Conservation (phyloP, 2,113 vertebrate species). For the Corvus hawaiiensis region DNA sequence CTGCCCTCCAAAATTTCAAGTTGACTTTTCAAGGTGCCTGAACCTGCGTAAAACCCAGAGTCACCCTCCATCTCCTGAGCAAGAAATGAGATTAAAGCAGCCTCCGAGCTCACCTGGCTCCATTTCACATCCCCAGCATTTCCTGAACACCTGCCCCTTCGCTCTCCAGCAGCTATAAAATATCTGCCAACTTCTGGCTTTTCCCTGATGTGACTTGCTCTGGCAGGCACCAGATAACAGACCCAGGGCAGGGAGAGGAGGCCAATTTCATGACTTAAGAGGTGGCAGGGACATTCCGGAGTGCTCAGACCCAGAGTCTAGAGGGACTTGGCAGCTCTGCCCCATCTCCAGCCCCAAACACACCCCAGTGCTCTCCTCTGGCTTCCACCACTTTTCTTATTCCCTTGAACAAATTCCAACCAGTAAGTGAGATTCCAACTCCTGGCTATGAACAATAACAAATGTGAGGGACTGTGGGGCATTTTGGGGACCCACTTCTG, state of each 20-base stretch:
- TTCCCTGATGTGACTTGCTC: background rate
- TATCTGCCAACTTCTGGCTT: background rate
- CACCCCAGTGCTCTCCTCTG: background rate
- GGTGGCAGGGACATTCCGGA: background rate
- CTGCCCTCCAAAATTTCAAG: background rate
- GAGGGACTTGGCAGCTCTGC: background rate
- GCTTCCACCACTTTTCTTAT: background rate
- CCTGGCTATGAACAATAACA: background rate
- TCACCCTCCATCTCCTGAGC: background rate
- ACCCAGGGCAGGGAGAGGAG: background rate
- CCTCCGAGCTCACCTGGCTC: background rate
- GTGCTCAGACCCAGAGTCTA: background rate
- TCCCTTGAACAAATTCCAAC: background rate
- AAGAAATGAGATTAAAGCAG: background rate
- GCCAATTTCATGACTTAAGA: background rate
- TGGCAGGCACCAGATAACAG: background rate
- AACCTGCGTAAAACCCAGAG: background rate
- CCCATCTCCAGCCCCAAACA: background rate
- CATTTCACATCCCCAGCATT: background rate
- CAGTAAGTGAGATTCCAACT: background rate
- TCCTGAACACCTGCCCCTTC: background rate
- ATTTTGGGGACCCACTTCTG: background rate
- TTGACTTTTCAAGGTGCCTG: background rate
- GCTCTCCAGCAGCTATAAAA: conserved; percentile 8
- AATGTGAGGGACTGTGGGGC: accelerated